phyloP scores from a whole-genome alignment of 2,888 invertebrate genomes.

The Acanthosoma haemorrhoidale region DNA sequence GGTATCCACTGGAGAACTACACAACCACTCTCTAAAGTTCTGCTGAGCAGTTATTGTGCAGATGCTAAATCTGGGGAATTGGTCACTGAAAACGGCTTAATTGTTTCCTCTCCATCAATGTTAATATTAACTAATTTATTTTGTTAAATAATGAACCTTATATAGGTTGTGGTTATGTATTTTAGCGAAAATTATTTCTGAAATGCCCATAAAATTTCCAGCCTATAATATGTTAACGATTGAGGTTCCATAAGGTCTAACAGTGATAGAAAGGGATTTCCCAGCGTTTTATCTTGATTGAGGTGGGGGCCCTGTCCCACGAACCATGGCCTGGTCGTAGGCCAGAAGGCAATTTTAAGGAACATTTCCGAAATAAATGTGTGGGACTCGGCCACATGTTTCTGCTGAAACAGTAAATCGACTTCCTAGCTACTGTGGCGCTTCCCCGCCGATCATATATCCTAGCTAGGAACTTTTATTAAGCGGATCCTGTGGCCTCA shows the following conservation, averaged over 20 bases:
- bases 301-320: not conserved
- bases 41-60: too few species aligned
- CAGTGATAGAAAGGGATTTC: not conserved
- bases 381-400: conserved; percentile 8
- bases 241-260: not conserved
- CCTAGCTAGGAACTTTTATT: not conserved
- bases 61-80: too few species aligned
- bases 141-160: too few species aligned
- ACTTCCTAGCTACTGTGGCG: not conserved
- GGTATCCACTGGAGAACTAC: too few species aligned
- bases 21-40: too few species aligned
- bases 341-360: conserved; percentile 20
- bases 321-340: not conserved
- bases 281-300: conserved; percentile 5
- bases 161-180: too few species aligned
- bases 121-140: too few species aligned
- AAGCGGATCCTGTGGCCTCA: not conserved
- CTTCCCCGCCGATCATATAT: not conserved
- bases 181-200: too few species aligned
- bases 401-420: conserved; percentile 20
- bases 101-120: too few species aligned
- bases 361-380: conserved; percentile 25
- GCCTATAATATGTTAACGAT: too few species aligned
- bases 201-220: too few species aligned
- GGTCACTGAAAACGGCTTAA: too few species aligned